A percentile compares a stretch with the other conserved stretches of the same genome.
These are phyloP conservation scores for Lumbricus terrestris DNA, from an alignment of 2,888 invertebrate genomes.

Conservation along the genomic window DNA sequence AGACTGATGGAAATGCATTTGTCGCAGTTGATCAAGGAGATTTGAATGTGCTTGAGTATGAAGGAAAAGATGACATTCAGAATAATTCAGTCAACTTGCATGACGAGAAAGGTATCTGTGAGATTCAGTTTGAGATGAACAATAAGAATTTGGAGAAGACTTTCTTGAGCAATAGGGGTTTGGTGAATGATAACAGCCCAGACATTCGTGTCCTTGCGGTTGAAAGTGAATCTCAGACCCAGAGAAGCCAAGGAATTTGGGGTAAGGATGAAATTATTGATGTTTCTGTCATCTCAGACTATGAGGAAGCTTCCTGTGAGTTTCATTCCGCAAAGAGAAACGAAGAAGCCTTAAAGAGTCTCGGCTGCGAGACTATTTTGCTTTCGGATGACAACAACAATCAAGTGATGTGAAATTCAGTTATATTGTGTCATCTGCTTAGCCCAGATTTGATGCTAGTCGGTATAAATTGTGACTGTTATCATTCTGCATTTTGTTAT, in stretches of 20 bases:
- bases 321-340: background rate
- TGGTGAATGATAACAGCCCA: background rate
- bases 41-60: background rate
- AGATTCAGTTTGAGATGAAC: background rate
- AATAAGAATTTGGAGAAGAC: background rate
- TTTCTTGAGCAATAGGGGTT: background rate
- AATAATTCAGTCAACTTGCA: background rate
- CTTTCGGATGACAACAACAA: conserved; percentile 3
- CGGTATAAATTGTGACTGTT: background rate
- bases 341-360: background rate
- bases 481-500: conserved; percentile 3
- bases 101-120: background rate
- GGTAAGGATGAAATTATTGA: background rate
- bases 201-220: background rate
- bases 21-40: background rate
- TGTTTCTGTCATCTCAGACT: background rate
- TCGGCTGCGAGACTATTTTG: background rate
- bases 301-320: background rate
- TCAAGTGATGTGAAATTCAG: background rate
- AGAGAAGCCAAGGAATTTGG: background rate
- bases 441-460: background rate
- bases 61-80: background rate
- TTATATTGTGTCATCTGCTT: background rate
- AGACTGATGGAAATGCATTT: background rate
- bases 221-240: background rate